Evolutionary conservation across 2,888 invertebrate genomes (phyloP), one percentile per base, ranked within the genome.

Genomic region (Blera fallax): DNA sequence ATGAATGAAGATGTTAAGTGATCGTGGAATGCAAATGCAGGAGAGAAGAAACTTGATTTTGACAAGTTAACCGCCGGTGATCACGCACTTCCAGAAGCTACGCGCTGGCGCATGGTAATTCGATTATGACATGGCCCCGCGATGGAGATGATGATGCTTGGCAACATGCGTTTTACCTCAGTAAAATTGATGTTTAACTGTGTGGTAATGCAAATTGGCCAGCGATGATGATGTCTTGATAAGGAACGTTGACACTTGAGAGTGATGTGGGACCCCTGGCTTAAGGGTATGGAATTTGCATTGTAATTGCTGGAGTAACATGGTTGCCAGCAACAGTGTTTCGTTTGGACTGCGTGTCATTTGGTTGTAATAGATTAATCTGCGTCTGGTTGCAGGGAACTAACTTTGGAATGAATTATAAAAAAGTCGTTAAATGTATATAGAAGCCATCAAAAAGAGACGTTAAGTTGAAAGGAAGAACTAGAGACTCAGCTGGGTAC

Each of bases 161-260:
- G n/a, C 48, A 16, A 85, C 81, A 80, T 81, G 85, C 76, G 85
- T 81, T 81, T 76, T 50, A 40, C 72, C n/a, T n/a, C 52, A 60
- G 76, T 72, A 50, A 85, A 81, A 76, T 48, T 60, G 72, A 81
- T 80, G 81, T 60, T 85, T 80, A 77, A 81, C 65, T 56, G 65
- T 60, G 85, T 43, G 52, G 54, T 48, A 67, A 85, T 85, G 85
- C 76, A 85, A 85, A 85, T 85, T 62, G 18, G 60, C 21, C 14
- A 11, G 10, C 40, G 70, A 76, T 72, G 76, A 84, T 65, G 76
- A 81, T 85, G 81, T 81, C 81, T 81, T 76, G 85, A 81, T 85
- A 85, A 62, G 76, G 43, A 70, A 64, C 50, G 84, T 80, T 84
- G 84, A 80, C 85, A 81, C 76, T 76, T 11, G 18, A 34, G 67